Conservation (phyloP, 64 coral and sea anemone species). For the Acropora yongei region DNA sequence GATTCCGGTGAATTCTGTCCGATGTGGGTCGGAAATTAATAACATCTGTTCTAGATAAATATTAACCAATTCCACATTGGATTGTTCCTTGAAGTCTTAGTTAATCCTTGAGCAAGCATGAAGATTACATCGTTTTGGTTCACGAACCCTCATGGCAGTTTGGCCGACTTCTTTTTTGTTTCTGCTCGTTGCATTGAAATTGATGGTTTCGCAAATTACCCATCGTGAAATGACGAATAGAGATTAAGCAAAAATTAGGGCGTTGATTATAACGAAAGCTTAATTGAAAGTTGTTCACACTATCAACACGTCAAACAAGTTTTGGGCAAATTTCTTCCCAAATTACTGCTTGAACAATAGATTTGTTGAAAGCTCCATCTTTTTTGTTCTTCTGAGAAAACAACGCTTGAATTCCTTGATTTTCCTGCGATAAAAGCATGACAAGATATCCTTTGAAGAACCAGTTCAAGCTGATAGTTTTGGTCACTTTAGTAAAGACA, state of each 20-base stretch:
- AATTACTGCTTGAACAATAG: constrained; percentile 26
- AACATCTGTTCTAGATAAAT: not conserved
- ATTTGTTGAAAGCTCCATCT: not conserved
- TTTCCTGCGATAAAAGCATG: constrained; percentile 5
- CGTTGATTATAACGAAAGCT: constrained; percentile 7
- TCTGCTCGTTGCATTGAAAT: constrained; percentile 12
- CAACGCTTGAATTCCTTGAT: constrained; percentile 23
- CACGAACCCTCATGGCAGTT: not conserved
- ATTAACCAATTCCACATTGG: not conserved
- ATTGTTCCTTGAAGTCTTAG: constrained; percentile 15
- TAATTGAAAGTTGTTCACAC: constrained; percentile 30
- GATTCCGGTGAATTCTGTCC: not conserved
- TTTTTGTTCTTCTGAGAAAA: constrained; percentile 1
- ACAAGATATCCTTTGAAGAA: constrained; percentile 4
- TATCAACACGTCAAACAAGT: constrained; percentile 43
- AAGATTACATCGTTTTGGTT: not conserved
- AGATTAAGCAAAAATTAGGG: constrained; percentile 25
- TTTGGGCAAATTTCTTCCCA: constrained; percentile 1
- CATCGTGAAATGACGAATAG: not conserved
- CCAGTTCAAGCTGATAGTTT: not conserved
- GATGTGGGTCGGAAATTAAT: not conserved
- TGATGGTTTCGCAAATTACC: constrained; percentile 16
- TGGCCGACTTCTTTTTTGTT: not conserved
- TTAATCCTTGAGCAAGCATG: constrained; percentile 25
- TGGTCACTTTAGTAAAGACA: constrained; percentile 18